Base-by-base conservation (phyloP, 2,888 invertebrate species). In the Dilophus febrilis region DNA sequence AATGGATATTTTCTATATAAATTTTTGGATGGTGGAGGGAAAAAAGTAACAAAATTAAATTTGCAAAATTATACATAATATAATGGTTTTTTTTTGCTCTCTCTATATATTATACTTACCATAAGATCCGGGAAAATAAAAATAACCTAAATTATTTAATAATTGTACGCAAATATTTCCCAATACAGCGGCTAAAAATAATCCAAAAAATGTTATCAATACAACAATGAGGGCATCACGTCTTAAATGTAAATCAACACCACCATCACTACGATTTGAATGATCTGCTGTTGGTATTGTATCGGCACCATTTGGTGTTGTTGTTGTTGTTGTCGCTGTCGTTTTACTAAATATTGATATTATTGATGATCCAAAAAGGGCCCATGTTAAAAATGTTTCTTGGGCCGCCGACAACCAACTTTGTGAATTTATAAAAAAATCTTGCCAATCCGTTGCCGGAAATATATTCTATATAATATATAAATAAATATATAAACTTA, bases 391-490 rank as follows among this genome's bases (percentile, higher is more conserved):
- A 56, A 90, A 90, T 0, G 78, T 77, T 61, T 91, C 90, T 55
- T 87, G 80, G 14, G 84, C 80, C 1, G 90, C 91, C 1, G 88
- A 84, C 19, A 82, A 70, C 90, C 91, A 91, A 48, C 86, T 78
- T 76, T 83, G 63, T 12, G 68, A 67, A 55, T 87, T 86, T 35
- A 80, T 68, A 55, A 90, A 82, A 61, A 88, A 87, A 55, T 87
- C 86, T 48, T 71, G 72, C 77, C 87, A 87, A 30, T 78, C 75
- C 4, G 83, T 83, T 48, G 80, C 77, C 1, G 81, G 73, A 56
- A 87, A 85, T 38, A 83, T 70, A 49, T 77, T 75, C 50, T 77
- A 68, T 10, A 74, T 31, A 27, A 16, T 18, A 29, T 3, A 16
- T 26, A 10, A 7, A 28, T 28, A 8, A 27, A 14, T 27, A 26